Evolutionary conservation across 2,888 invertebrate species (phyloP), one percentile per base, ranked within the genome.

Genomic region (Polia nebulosa): DNA sequence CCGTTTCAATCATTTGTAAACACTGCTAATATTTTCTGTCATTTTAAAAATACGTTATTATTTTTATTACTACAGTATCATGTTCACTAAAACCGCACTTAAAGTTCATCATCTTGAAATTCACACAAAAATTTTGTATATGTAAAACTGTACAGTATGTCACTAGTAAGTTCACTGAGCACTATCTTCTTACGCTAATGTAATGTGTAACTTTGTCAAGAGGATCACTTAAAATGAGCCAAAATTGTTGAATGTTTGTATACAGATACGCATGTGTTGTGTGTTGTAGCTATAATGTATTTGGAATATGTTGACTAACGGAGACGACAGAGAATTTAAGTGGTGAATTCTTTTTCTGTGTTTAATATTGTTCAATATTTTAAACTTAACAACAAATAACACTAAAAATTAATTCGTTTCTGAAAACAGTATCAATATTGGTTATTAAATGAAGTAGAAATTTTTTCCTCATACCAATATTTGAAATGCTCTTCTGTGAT

Each of bases 241-340:
- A 61, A 82, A 83, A 79, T 78, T 85, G 74, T 74, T 51, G 60
- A 66, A 78, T 77, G 76, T 81, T 80, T 81, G 77, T 78, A 52
- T 29, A 80, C 64, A 71, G 67, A 76, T 71, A 81, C 15, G 53
- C 22, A 63, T 36, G 61, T 44, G 60, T 25, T 39, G 4, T 59
- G 2, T 36, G 22, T 34, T 22, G 17, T 32, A 15, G 20, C 7
- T 39, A 8, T 41, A n/a, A 47, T 58, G 39, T 57, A 52, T 60
- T 20, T 27, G 22, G 45, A 69, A 32, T 25, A 51, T 51, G 51
- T 52, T 29, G 17, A 15, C 22, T 71, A 32, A n/a, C 1, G 20
- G 13, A 55, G 5, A 25, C 2, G 44, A 41, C 3, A 22, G 32
- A 34, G 27, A 36, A 49, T 58, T 29, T 36, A 9, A 36, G 34